Base-by-base conservation (phyloP, 2,797 vertebrate genomes). In the Zalophus californianus region DNA sequence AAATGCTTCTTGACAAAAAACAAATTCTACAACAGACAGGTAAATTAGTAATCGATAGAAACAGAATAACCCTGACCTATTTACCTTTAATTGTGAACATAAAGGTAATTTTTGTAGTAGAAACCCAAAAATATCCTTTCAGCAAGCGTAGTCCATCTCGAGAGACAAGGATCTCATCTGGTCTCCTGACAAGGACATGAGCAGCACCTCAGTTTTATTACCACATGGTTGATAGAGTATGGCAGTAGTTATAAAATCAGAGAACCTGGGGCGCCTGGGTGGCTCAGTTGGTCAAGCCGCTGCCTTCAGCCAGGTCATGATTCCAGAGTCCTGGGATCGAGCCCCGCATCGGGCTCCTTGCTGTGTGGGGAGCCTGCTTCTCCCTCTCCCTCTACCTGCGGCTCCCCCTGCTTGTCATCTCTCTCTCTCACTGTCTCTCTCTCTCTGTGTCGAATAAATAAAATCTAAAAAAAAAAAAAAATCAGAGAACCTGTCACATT, bases 1-100 rank as follows among this genome's bases (percentile, higher is more conserved):
- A 79, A 94, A 60, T 85, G 25, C 29, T 84, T 96, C 27, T 83
- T 78, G 72, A 83, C 11, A 86, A 56, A 86, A 54, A 82, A 48
- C 70, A 83, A 56, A 52, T 21, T 90, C 41, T 56, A 27, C 9
- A 66, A n/a, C 27, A 90, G 25, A 90, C 16, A 54, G 29, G 35
- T 79, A 90, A 90, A 58, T 87, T 62, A 90, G 10, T 50, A 77
- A 64, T 86, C 29, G 41, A 1, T 25, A 90, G 48, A 94, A 83
- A 77, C 38, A 73, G 48, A 78, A 27, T 66, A 80, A 87, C 54
- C 16, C 64, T 84, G 41, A 62, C 64, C 25, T 79, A 5, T 86
- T 94, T 80, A 58, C 52, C 52, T 82, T 78, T 87, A 4, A 68
- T 70, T 85, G 41, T 90, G 58, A 75, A 79, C 78, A 54, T 80